phyloP scores from a whole-genome alignment of 2,888 invertebrate species.

The Apodemia duryi region DNA sequence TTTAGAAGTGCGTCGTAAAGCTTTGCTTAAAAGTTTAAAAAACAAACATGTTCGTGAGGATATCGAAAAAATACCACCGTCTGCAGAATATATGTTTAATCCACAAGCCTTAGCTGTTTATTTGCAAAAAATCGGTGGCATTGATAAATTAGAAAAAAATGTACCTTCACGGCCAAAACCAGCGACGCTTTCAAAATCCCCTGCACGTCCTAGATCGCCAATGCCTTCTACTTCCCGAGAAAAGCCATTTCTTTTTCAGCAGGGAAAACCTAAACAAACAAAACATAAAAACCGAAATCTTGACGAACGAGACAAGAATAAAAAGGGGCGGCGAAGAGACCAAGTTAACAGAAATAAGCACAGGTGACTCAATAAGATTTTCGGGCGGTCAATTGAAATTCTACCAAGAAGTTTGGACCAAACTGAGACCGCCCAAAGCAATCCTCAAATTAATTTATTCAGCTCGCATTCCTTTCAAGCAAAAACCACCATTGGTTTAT shows the following conservation, averaged over 20 bases:
- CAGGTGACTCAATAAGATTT: not conserved
- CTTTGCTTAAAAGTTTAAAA: slow-evolving; percentile 12
- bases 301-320: not conserved
- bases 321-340: not conserved
- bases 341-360: not conserved
- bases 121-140: slow-evolving; percentile 18
- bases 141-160: slow-evolving; percentile 17
- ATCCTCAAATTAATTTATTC: too few species aligned
- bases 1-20: slow-evolving; percentile 21
- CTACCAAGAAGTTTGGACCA: not conserved
- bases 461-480: not conserved
- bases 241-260: not conserved
- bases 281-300: not conserved
- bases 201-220: slow-evolving; percentile 1
- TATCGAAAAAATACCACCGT: slow-evolving; percentile 19
- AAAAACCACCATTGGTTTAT: slow-evolving; percentile 7
- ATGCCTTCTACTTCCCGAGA: not conserved
- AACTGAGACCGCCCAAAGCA: not conserved
- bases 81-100: slow-evolving; percentile 21
- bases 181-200: not conserved
- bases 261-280: not conserved
- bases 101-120: slow-evolving; percentile 8
- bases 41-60: slow-evolving; percentile 15
- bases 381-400: not conserved
- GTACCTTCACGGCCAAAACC: not conserved